These are phyloP conservation scores for Tenthredo scrophulariae DNA, from an alignment of 2,888 invertebrate species.

Conservation along the genomic window DNA sequence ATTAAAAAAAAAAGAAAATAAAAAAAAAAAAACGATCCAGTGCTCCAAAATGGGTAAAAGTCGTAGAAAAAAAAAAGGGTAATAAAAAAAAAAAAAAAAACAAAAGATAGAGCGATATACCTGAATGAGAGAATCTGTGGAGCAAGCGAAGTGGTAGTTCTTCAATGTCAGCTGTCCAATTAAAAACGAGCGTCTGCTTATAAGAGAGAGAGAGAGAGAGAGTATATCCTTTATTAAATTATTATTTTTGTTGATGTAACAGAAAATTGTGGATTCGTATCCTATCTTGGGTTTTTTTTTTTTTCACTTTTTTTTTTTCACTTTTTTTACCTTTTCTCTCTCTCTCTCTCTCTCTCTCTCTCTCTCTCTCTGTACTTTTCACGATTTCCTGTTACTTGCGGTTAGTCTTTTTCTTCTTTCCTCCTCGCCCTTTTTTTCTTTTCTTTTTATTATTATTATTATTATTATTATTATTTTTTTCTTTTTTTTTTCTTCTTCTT, in stretches of 20 bases:
- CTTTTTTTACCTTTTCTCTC: too few relatives aligned
- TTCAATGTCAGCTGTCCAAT: conserved; percentile 34
- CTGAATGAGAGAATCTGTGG: conserved; percentile 27
- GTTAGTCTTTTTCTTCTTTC: not conserved
- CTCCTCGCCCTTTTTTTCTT: not conserved
- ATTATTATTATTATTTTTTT: not conserved
- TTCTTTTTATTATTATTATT: too few relatives aligned
- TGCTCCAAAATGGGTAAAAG: not conserved
- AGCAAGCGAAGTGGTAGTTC: conserved; percentile 6
- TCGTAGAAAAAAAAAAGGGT: not conserved
- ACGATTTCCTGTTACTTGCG: not conserved
- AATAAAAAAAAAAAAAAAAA: too few relatives aligned
- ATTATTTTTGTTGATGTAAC: not conserved
- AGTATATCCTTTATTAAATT: not conserved
- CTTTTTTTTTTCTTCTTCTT: not conserved
- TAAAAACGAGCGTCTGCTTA: not conserved
- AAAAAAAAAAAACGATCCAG: not conserved
- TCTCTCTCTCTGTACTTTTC: not conserved
- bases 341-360: not conserved
- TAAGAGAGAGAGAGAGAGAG: not conserved
- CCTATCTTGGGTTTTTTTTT: too few relatives aligned
- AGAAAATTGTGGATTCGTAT: not conserved
- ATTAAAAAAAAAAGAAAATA: too few relatives aligned
- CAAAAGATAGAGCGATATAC: not conserved
- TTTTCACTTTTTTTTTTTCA: too few relatives aligned